phyloP scores from a whole-genome alignment of 1,140 invertebrate species.

The Sycophaga agraensis region DNA sequence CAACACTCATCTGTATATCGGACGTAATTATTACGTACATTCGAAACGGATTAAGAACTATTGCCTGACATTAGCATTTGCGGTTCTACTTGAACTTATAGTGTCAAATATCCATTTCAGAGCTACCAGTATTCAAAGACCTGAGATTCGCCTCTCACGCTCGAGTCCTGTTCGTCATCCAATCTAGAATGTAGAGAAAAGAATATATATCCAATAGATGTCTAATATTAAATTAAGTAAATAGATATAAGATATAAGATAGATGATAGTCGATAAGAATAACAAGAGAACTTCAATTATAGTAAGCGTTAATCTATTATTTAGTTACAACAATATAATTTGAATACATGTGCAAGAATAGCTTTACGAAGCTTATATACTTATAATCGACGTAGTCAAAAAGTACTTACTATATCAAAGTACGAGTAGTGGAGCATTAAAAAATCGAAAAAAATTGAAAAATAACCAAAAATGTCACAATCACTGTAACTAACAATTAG shows the following conservation, averaged over 20 bases:
- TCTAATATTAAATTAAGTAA: neutral
- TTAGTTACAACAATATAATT: neutral
- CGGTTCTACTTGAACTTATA: neutral
- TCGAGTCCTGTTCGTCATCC: neutral
- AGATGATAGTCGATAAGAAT: neutral
- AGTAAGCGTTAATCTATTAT: neutral
- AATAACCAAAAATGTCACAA: constrained; percentile 5
- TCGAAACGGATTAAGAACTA: no score
- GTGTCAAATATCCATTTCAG: neutral
- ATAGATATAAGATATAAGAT: neutral
- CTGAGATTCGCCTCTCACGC: neutral
- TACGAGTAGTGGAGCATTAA: constrained; percentile 30
- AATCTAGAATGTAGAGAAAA: neutral
- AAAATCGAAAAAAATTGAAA: constrained; percentile 27
- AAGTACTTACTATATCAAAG: constrained; percentile 28
- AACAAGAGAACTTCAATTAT: neutral
- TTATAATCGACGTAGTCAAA: constrained; percentile 21
- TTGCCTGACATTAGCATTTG: neutral
- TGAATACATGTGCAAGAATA: neutral
- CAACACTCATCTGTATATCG: no score
- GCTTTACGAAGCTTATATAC: neutral
- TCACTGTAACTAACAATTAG: no score
- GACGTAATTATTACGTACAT: no score
- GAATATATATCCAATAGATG: neutral
- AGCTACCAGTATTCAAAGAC: neutral